phyloP scores from a whole-genome alignment of 2,113 vertebrate species.

The Corythaeola cristata region DNA sequence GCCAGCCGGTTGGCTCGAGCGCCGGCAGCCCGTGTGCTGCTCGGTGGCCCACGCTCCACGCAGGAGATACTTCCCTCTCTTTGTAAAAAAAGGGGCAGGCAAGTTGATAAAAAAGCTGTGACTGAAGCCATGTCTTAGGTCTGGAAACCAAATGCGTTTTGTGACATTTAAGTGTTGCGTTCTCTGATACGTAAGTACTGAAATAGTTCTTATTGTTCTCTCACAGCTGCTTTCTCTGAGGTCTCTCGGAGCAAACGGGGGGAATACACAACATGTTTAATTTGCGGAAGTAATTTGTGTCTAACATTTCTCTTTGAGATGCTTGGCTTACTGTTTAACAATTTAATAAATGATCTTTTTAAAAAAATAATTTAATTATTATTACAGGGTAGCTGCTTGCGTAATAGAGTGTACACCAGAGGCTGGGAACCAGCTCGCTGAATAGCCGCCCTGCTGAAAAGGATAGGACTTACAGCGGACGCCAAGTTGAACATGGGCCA shows the following conservation, averaged over 20 bases:
- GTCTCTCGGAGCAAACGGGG: not conserved
- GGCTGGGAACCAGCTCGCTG: not conserved
- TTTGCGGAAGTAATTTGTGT: not conserved
- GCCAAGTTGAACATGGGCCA: not conserved
- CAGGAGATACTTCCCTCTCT: not conserved
- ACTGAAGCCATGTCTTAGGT: not conserved
- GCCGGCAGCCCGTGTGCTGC: rapidly evolving
- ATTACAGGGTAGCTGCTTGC: not conserved
- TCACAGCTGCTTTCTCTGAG: not conserved
- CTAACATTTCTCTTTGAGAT: not conserved
- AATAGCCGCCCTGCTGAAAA: not conserved
- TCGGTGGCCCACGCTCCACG: not conserved
- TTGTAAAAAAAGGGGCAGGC: not conserved
- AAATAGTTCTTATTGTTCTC: not conserved
- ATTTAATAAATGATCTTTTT: not conserved
- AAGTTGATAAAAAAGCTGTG: not conserved
- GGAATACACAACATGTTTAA: not conserved
- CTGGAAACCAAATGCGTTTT: not conserved
- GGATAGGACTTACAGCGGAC: not conserved
- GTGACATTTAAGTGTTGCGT: not conserved
- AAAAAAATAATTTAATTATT: too few relatives aligned
- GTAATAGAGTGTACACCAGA: not conserved
- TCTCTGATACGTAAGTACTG: not conserved
- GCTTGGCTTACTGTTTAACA: not conserved
- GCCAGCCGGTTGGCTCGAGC: rapidly evolving